Evolutionary conservation across 2,113 vertebrate genomes (phyloP).

Genomic region (Tragelaphus scriptus): DNA sequence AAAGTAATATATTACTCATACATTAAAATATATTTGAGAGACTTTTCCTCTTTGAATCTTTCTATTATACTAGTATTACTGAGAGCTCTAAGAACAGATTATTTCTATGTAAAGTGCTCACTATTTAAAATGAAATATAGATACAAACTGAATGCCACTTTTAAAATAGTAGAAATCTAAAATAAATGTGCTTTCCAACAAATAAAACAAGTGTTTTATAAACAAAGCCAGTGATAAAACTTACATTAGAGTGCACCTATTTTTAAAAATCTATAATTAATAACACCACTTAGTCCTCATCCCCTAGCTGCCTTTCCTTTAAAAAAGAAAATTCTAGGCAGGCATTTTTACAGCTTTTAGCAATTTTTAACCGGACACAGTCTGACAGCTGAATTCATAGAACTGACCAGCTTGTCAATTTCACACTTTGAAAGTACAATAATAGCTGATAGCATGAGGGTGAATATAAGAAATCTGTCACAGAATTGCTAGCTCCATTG

Average conservation of each 20-base stretch:
- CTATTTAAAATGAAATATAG: slow-evolving; percentile 53
- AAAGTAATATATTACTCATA: slow-evolving; percentile 27
- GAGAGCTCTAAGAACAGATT: slow-evolving; percentile 39
- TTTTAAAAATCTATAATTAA: slow-evolving; percentile 75
- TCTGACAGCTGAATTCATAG: slow-evolving; percentile 82
- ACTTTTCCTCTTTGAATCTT: slow-evolving; percentile 14
- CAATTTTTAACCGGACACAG: slow-evolving; percentile 77
- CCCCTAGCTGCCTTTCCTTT: slow-evolving; percentile 55
- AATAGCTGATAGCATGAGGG: slow-evolving; percentile 70
- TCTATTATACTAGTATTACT: slow-evolving; percentile 53
- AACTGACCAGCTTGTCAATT: slow-evolving; percentile 81
- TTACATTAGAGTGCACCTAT: slow-evolving; percentile 69
- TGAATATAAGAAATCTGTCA: slow-evolving; percentile 73
- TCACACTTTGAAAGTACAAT: slow-evolving; percentile 75
- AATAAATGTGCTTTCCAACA: slow-evolving; percentile 70
- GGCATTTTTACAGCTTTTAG: slow-evolving; percentile 78
- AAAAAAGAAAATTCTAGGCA: slow-evolving; percentile 76
- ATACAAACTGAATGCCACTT: slow-evolving; percentile 67
- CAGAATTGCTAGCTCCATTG: slow-evolving; percentile 65
- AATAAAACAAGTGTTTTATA: neutral
- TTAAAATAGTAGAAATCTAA: slow-evolving; percentile 64
- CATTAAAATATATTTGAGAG: slow-evolving; percentile 37
- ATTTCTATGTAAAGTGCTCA: slow-evolving; percentile 54
- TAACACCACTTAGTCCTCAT: slow-evolving; percentile 55
- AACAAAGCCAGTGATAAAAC: slow-evolving; percentile 65